These are phyloP conservation scores for Hemiprocne comata DNA, from an alignment of 2,113 vertebrate species.

Conservation along the genomic window DNA sequence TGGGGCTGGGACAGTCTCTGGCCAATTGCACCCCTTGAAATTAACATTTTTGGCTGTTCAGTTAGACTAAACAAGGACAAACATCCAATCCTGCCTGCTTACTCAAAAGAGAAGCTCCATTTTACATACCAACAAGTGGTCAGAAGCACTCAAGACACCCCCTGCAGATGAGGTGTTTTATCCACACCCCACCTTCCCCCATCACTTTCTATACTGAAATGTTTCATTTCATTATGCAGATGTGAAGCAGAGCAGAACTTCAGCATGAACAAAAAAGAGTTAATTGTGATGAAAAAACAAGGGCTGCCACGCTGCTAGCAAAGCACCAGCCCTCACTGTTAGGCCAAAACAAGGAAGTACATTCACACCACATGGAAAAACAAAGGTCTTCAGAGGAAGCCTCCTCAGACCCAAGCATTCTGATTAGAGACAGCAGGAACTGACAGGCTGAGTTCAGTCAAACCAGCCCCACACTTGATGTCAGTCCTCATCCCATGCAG, in stretches of 20 bases:
- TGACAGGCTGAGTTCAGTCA: background rate
- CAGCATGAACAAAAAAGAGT: background rate
- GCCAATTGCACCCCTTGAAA: background rate
- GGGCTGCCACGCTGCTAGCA: background rate
- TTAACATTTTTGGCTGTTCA: background rate
- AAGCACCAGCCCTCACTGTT: background rate
- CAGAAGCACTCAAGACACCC: background rate
- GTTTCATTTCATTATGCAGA: background rate
- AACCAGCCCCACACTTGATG: background rate
- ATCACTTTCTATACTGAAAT: fast-evolving
- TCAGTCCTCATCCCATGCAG: background rate
- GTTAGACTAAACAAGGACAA: background rate
- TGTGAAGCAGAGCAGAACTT: background rate
- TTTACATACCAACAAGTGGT: background rate
- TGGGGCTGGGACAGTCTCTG: background rate
- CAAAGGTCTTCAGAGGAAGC: background rate
- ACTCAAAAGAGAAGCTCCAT: background rate
- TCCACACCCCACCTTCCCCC: background rate
- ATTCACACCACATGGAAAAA: background rate
- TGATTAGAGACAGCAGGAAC: background rate
- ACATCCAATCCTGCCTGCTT: background rate
- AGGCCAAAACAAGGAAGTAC: background rate
- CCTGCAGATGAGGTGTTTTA: background rate
- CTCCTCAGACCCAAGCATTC: background rate
- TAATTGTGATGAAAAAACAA: background rate